Conservation (phyloP, 2,888 invertebrate species). For the Sinodicranocentrus sp. region DNA sequence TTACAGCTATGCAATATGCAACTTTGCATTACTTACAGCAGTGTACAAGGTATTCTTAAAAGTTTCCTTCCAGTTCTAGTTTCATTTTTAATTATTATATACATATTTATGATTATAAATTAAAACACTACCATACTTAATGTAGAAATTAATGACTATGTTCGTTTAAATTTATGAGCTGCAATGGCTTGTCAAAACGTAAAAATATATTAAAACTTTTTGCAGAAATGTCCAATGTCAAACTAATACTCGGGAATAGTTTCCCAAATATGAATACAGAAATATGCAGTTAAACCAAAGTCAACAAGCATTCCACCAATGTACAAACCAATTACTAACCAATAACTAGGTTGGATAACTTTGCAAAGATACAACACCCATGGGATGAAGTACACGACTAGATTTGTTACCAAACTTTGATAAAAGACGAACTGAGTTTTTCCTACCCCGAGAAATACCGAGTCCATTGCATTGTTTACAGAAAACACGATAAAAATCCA, state of each 20-base stretch:
- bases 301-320: constrained; percentile 69
- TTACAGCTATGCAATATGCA: no score
- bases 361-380: constrained; percentile 69
- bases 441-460: constrained; percentile 70
- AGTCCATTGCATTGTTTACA: constrained; percentile 70
- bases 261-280: constrained; percentile 64
- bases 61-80: no score
- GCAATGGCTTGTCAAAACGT: no score
- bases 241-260: constrained; percentile 31
- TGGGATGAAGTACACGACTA: constrained; percentile 67
- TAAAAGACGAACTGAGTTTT: constrained; percentile 70
- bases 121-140: no score
- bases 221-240: no score
- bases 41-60: no score
- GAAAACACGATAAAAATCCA: constrained; percentile 70
- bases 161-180: no score
- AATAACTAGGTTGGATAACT: constrained; percentile 60
- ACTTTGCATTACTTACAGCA: no score
- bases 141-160: no score
- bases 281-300: constrained; percentile 64
- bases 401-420: constrained; percentile 69
- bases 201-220: no score
- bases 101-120: no score
- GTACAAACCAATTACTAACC: constrained; percentile 69
- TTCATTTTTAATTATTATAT: no score